Conservation (phyloP, 2,113 vertebrate genomes). For the Oenanthe oenanthe region DNA sequence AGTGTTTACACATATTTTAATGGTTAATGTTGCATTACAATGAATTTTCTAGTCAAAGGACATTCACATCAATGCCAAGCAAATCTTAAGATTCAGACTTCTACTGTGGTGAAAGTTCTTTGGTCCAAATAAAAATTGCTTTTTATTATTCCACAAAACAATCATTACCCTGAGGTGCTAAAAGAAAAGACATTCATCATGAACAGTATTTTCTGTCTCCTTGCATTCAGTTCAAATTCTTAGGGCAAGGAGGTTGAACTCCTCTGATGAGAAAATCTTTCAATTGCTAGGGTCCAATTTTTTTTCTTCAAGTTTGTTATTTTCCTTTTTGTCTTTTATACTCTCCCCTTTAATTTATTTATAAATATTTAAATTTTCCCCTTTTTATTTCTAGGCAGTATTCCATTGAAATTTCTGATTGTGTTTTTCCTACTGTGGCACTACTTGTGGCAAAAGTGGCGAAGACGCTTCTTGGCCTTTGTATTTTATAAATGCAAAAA, state of each 20-base stretch:
- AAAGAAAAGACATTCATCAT: background rate
- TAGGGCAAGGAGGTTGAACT: background rate
- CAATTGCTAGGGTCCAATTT: background rate
- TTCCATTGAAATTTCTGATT: background rate
- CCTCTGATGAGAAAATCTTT: background rate
- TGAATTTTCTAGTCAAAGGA: background rate
- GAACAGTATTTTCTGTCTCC: background rate
- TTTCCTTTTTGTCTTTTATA: background rate
- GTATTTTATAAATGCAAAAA: background rate
- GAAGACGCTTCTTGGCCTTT: background rate
- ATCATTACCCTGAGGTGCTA: background rate
- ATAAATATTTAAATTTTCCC: background rate
- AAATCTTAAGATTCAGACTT: background rate
- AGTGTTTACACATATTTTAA: background rate
- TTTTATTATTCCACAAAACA: background rate
- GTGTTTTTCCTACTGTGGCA: background rate
- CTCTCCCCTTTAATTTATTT: background rate
- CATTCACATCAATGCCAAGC: background rate
- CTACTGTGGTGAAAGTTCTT: background rate
- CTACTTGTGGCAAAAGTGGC: rapidly evolving
- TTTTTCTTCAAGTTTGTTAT: background rate
- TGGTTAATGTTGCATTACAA: background rate
- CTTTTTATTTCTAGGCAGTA: background rate
- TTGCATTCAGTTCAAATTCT: background rate
- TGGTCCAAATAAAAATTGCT: background rate